Conservation (phyloP, 2,888 invertebrate genomes). For the Dynastes tityus region DNA sequence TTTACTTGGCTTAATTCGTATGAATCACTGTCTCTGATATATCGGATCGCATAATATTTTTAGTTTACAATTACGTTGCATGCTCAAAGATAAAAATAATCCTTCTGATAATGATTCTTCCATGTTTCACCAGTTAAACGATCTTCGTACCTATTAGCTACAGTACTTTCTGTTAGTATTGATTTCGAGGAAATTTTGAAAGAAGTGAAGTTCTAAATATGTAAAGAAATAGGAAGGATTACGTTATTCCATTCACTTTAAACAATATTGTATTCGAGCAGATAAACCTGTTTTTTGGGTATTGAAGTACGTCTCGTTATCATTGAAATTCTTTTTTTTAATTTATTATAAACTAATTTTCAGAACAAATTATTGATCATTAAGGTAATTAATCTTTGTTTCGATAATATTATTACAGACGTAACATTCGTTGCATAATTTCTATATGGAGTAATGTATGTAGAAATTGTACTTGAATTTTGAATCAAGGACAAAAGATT, state of each 20-base stretch:
- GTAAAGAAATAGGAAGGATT: no score
- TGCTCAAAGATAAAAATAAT: neutral
- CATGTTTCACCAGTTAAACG: no score
- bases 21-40: conserved; percentile 10
- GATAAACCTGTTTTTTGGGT: no score
- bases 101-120: neutral
- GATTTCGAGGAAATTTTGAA: neutral
- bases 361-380: no score
- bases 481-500: conserved; percentile 24
- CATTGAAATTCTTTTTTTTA: no score
- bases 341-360: neutral
- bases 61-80: neutral
- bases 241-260: no score
- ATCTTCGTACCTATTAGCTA: neutral
- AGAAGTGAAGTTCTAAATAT: neutral
- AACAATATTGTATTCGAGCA: no score
- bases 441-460: neutral
- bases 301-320: no score
- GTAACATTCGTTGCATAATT: neutral
- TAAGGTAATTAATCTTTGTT: no score
- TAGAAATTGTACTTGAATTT: conserved; percentile 7
- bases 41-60: neutral
- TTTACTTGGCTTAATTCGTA: neutral
- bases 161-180: neutral
- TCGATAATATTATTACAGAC: no score